Base-by-base conservation (phyloP, 2,888 invertebrate species). In the Allophyes oxyacanthae region DNA sequence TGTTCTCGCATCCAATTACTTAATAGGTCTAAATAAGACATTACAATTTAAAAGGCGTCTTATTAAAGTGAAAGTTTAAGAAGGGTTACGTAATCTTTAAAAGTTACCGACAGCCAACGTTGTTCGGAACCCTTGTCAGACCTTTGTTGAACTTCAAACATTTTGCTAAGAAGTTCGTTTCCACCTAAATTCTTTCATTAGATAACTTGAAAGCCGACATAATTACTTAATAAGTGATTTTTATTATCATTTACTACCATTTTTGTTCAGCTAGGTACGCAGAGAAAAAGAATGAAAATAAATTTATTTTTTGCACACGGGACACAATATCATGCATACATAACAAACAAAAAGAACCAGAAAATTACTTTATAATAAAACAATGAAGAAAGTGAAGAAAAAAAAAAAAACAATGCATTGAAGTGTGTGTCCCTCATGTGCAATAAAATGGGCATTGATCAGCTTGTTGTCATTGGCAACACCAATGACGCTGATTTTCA, bases 51-150 rank as follows among this genome's bases (percentile, higher is more conserved):
- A 63, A 66, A 64, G 44, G 33, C 14, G 37, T 34, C 61, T 60
- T 69, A 71, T 59, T 66, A 59, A 67, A 61, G 44, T 43, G 40
- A 56, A 75, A 72, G 55, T 67, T 65, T 43, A 62, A 72, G 72
- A 72, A 72, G 66, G 72, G 78, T 75, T 77, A 77, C 71, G 76
- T 85, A 84, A 88, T 87, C 86, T 86, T 83, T 75, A 64, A 75
- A 79, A 87, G 82, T 87, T 83, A 71, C 72, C 66, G 67, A 75
- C 71, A 71, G 73, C 65, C 65, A 70, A 61, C 73, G 73, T 73
- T 78, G 75, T 75, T 81, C 65, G n/a, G n/a, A 75, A 86, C 88
- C 88, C 88, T 86, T 84, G 84, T 89, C 87, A 84, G 79, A 77
- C 76, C 79, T 81, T 77, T 72, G 79, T 80, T 81, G 79, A 85